Percentiles rank a stretch among this genome's conserved stretches.
Evolutionary conservation across 2,113 vertebrate genomes (phyloP).

Genomic region (Perca flavescens): DNA sequence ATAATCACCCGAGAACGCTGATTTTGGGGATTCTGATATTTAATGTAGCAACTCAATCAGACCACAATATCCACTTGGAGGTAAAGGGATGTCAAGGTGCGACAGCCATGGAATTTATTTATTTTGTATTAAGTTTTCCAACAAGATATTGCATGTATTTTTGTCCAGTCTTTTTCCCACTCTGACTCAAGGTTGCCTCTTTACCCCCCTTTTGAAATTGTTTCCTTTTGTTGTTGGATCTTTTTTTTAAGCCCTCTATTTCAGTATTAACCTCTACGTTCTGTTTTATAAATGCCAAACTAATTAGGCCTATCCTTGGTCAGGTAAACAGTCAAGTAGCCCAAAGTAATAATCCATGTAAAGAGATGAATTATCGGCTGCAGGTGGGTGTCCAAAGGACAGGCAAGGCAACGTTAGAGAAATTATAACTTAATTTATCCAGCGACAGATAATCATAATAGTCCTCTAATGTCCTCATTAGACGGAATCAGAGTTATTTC

Average conservation of each 20-base stretch:
- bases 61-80: background rate
- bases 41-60: background rate
- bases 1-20: background rate
- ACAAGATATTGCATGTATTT: background rate
- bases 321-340: background rate
- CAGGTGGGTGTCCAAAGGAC: background rate
- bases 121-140: background rate
- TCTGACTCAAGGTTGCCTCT: background rate
- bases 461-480: slow-evolving; percentile 34
- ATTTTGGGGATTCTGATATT: background rate
- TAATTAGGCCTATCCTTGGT: background rate
- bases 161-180: background rate
- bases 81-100: background rate
- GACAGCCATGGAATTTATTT: background rate
- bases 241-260: background rate
- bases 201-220: background rate
- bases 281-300: background rate
- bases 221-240: background rate
- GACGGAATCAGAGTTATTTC: slow-evolving; percentile 21
- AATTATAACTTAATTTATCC: slow-evolving; percentile 14
- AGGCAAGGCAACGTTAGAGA: background rate
- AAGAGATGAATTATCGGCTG: slow-evolving; percentile 2
- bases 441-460: slow-evolving; percentile 24
- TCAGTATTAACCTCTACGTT: background rate
- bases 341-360: background rate